Percentiles rank a stretch among this genome's conserved stretches.
phyloP scores from a whole-genome alignment of 2,797 vertebrate species.

The Pelodytes ibericus region DNA sequence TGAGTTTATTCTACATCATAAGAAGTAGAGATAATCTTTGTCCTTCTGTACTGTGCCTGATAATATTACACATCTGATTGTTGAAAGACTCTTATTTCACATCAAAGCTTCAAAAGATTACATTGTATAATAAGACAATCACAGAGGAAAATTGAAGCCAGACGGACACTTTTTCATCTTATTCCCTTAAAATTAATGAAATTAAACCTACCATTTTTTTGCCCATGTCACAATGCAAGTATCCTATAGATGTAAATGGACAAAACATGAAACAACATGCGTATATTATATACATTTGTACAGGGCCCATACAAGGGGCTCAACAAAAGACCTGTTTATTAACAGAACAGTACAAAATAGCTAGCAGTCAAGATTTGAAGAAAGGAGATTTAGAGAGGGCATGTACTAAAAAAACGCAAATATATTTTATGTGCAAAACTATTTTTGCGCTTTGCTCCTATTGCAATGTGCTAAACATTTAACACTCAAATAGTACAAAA shows the following conservation, averaged over 20 bases:
- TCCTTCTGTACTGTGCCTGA: not conserved
- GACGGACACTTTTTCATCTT: conserved; percentile 6
- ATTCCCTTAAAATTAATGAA: not conserved
- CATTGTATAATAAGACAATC: conserved; percentile 6
- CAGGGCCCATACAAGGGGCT: too few relatives aligned
- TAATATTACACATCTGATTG: conserved; percentile 1
- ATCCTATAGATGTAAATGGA: not conserved
- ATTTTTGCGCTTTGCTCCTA: too few relatives aligned
- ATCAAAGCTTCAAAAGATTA: conserved; percentile 6
- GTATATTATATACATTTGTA: too few relatives aligned
- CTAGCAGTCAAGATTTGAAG: too few relatives aligned
- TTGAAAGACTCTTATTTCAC: not conserved
- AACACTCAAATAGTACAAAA: too few relatives aligned
- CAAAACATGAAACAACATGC: not conserved
- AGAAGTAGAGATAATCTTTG: not conserved
- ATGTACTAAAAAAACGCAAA: too few relatives aligned
- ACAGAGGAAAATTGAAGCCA: not conserved
- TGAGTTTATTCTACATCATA: not conserved
- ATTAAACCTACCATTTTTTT: not conserved
- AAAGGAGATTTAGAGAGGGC: too few relatives aligned
- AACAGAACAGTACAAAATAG: too few relatives aligned
- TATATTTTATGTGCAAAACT: too few relatives aligned
- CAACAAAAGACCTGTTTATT: too few relatives aligned
- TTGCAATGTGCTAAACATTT: too few relatives aligned
- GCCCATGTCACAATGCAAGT: not conserved